Evolutionary conservation across 2,888 invertebrate genomes (phyloP), one percentile per base, ranked within the genome.

Genomic region (Cotesia congregata): DNA sequence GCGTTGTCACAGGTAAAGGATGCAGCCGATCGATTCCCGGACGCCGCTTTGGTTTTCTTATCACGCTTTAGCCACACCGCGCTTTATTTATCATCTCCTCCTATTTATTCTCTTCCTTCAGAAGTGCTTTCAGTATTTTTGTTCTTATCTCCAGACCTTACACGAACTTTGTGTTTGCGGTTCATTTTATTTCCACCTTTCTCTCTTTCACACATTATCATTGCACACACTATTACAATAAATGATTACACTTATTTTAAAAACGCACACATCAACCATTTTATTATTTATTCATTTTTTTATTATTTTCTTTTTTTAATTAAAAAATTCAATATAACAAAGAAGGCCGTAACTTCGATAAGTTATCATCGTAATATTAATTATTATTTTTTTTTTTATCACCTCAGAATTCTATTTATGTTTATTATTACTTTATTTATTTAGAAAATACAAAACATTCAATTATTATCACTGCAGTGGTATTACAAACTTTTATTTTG

Each of bases 21-120:
- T 75, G 73, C 73, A 77, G 77, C 76, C 77, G 67, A 69, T 65
- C 67, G 70, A 67, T 70, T 67, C 59, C 59, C 50, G 67, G 65
- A 60, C 59, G 70, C 65, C 62, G 38, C 69, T 50, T 70, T 70
- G 50, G 69, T 59, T 70, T 70, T 70, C 30, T 70, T 30, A 70
- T 59, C 9, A 60, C 59, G 20, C 59, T n/a, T 59, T 59, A 70
- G 15, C 41, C 68, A 68, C 41, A 40, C 17, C 40, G 41, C 59
- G 60, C 30, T 7, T 30, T 70, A 59, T 59, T 30, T 17, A 20
- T 30, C 12, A n/a, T 6, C 41, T 67, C 7, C n/a, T 39, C 67
- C 4, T 39, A 3, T 12, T 40, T 39, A 50, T 9, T 41, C 67
- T 67, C 67, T 39, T 67, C 67, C 68, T 41, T 40, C 6, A 17